Percentiles rank a stretch among this genome's conserved stretches.
Evolutionary conservation across 2,113 vertebrate genomes (phyloP).

Genomic region (Athene cunicularia): DNA sequence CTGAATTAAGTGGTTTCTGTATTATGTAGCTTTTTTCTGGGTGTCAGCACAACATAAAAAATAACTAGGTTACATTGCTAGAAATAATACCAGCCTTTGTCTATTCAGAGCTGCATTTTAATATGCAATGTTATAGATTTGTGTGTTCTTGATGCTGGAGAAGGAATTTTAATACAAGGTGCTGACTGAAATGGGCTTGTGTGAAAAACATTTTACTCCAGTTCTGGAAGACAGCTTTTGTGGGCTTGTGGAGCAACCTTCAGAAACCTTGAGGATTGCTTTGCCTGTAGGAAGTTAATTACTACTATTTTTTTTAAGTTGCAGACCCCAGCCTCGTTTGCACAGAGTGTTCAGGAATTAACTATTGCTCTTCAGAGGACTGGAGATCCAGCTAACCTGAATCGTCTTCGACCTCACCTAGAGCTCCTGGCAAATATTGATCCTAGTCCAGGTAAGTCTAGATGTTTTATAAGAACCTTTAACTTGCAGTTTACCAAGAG

Average conservation of each 20-base stretch:
- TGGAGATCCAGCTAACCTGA: conserved; percentile 97
- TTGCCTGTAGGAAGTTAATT: conserved; percentile 67
- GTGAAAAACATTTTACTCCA: neutral
- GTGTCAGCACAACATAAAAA: neutral
- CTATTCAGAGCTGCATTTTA: neutral
- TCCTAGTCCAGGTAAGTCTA: conserved; percentile 91
- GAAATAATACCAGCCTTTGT: neutral
- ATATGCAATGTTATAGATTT: neutral
- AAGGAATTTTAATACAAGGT: neutral
- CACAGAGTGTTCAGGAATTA: conserved; percentile 97
- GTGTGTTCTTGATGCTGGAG: fast-evolving
- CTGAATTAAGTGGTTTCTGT: neutral
- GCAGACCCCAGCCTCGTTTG: conserved; percentile 98
- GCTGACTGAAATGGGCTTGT: neutral
- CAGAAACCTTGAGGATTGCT: neutral
- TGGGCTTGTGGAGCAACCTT: neutral
- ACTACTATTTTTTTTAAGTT: conserved; percentile 80
- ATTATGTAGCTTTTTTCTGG: neutral
- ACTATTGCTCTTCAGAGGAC: conserved; percentile 98
- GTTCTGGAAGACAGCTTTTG: neutral
- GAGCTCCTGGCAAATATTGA: conserved; percentile 97
- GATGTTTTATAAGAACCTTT: neutral
- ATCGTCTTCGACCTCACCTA: conserved; percentile 92
- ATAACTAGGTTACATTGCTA: neutral
- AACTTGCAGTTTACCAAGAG: neutral